These are phyloP conservation scores for Cistogaster globosa DNA, from an alignment of 2,888 invertebrate species.

Conservation along the genomic window DNA sequence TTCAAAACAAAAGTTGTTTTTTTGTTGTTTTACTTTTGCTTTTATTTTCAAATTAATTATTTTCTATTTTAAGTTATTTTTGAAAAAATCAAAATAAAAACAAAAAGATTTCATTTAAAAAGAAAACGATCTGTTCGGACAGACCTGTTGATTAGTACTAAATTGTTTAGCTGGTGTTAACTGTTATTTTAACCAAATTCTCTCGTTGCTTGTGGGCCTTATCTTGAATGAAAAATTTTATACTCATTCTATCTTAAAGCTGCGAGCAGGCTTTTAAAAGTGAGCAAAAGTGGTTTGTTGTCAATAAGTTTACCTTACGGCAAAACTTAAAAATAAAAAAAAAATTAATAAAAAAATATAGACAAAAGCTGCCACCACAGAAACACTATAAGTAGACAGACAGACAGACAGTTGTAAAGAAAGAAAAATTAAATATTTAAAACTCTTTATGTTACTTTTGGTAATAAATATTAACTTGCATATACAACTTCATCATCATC, in stretches of 20 bases:
- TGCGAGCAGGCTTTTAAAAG: neutral
- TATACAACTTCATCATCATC: slow-evolving; percentile 18
- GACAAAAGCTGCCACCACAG: neutral
- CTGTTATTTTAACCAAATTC: slow-evolving; percentile 61
- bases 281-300: neutral
- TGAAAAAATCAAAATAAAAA: neutral
- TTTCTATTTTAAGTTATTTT: neutral
- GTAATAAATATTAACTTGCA: neutral
- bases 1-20: neutral
- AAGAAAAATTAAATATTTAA: neutral
- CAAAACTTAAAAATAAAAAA: neutral
- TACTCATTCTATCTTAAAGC: slow-evolving; percentile 15
- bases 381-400: neutral
- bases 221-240: neutral
- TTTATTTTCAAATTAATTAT: slow-evolving; percentile 1
- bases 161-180: slow-evolving; percentile 47
- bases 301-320: neutral
- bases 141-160: slow-evolving; percentile 61
- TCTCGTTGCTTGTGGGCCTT: slow-evolving; percentile 11
- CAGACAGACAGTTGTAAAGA: neutral
- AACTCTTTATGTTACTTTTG: slow-evolving; percentile 11
- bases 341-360: neutral
- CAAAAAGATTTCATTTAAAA: slow-evolving; percentile 1
- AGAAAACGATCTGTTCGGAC: slow-evolving; percentile 11
- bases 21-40: neutral